Percentiles rank a stretch among this genome's conserved stretches.
Conservation (phyloP, 2,113 vertebrate species). For the Lepus timidus region DNA sequence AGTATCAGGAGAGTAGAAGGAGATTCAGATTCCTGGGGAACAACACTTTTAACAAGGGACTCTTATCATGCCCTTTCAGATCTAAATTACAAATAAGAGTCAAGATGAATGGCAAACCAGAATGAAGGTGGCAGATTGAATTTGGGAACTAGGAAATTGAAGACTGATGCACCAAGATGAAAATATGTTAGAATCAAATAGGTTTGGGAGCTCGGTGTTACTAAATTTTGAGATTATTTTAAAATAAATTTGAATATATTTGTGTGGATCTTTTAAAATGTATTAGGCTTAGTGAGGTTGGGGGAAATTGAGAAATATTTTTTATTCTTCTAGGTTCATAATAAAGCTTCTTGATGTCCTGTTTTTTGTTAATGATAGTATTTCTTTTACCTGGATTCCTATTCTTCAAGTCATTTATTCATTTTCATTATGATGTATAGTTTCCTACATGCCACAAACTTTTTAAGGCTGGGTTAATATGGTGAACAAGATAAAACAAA, state of each 20-base stretch:
- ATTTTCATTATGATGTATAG: not conserved
- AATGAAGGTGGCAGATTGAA: not conserved
- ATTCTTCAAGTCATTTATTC: not conserved
- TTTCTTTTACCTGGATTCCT: not conserved
- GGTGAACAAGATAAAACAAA: not conserved
- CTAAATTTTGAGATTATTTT: slow-evolving; percentile 9
- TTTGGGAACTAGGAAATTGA: not conserved
- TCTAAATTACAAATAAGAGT: not conserved
- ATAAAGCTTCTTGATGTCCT: not conserved
- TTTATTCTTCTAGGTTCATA: not conserved
- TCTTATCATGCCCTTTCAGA: not conserved
- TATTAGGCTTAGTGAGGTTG: not conserved
- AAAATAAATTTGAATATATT: slow-evolving; percentile 4
- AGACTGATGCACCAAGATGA: not conserved
- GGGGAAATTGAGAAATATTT: not conserved
- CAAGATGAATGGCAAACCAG: not conserved
- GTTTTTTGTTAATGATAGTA: not conserved
- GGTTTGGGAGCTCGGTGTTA: not conserved
- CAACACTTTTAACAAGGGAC: not conserved
- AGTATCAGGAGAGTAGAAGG: not conserved
- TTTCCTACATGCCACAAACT: not conserved
- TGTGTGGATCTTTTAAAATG: not conserved
- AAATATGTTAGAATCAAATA: not conserved
- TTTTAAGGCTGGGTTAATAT: not conserved
- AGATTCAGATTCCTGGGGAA: not conserved